Base-by-base conservation (phyloP, 2,888 invertebrate species). In the Timema podura region DNA sequence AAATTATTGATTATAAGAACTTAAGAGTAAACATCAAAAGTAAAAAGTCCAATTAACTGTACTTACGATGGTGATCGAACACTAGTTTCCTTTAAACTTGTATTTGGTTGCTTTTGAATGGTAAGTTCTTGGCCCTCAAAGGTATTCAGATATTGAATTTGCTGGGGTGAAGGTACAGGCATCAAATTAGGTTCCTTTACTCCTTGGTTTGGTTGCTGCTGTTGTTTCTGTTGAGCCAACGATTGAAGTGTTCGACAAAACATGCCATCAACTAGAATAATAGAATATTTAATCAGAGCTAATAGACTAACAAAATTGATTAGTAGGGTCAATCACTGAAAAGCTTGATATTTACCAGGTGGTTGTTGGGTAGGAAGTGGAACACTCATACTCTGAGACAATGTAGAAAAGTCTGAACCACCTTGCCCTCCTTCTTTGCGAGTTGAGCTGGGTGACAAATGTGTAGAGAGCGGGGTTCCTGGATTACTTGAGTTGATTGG, bases 41-140 rank as follows among this genome's bases (percentile, higher is more conserved):
- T 30, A 30, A 30, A 30, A 9, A 47, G 16, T 54, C n/a, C 13
- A 48, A 11, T 65, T 69, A 45, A 61, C 51, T 64, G 73, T 72
- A 86, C 89, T 86, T 85, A 92, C 92, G 89, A 87, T 72, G 91
- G 89, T 80, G 89, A 89, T 81, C 89, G 88, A 77, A 89, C 88
- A 85, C 82, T 80, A 81, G 85, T 71, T 81, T 85, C 92, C 81
- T 92, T 91, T 73, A 93, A 83, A 82, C 93, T 93, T 57, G 93
- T 93, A 80, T 96, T 96, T 66, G 95, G 93, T 83, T 96, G 96
- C 82, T 96, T 96, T 80, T 96, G 96, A 83, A 96, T 96, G 76
- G 95, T 96, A 79, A 96, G 84, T 83, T 96, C 96, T 86, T 96
- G 96, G 74, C 95, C 95, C 86, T 96, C 96, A 82, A 96, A 96